A percentile compares a stretch with the other conserved stretches of the same genome.
These are phyloP conservation scores for Camelus dromedarius DNA, from an alignment of 2,113 vertebrate species.

Conservation along the genomic window DNA sequence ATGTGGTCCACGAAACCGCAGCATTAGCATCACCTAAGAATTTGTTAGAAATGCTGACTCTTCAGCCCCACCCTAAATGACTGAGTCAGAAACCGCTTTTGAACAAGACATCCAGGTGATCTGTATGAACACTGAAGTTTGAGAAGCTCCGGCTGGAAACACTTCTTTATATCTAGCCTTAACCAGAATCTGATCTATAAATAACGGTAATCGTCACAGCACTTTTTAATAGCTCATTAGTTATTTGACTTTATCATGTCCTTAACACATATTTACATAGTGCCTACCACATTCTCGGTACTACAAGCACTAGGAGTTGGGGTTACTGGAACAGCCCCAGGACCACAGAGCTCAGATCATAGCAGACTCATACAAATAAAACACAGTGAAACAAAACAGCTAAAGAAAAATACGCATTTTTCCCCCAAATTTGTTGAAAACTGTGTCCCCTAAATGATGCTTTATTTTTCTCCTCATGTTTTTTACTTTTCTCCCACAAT, in stretches of 20 bases:
- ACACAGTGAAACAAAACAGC: neutral
- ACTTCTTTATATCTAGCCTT: neutral
- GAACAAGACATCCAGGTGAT: neutral
- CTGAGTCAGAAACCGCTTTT: neutral
- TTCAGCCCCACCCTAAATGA: neutral
- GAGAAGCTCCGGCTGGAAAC: neutral
- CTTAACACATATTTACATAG: neutral
- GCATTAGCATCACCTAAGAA: neutral
- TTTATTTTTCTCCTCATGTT: neutral
- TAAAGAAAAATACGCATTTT: neutral
- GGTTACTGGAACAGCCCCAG: neutral
- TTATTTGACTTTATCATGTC: neutral
- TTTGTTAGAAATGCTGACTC: neutral
- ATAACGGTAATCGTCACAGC: neutral
- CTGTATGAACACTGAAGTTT: neutral
- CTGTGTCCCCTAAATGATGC: neutral
- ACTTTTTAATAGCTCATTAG: neutral
- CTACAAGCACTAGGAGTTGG: neutral
- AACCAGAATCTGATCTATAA: constrained; percentile 32
- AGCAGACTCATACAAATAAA: neutral
- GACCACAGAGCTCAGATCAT: neutral
- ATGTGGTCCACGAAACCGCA: neutral
- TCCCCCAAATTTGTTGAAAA: neutral
- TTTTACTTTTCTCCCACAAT: constrained; percentile 28
- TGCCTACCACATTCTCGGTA: neutral